Percentiles rank a stretch among this genome's conserved stretches.
These are phyloP conservation scores for Xiphophorus couchianus DNA, from an alignment of 2,113 vertebrate species.

Conservation along the genomic window DNA sequence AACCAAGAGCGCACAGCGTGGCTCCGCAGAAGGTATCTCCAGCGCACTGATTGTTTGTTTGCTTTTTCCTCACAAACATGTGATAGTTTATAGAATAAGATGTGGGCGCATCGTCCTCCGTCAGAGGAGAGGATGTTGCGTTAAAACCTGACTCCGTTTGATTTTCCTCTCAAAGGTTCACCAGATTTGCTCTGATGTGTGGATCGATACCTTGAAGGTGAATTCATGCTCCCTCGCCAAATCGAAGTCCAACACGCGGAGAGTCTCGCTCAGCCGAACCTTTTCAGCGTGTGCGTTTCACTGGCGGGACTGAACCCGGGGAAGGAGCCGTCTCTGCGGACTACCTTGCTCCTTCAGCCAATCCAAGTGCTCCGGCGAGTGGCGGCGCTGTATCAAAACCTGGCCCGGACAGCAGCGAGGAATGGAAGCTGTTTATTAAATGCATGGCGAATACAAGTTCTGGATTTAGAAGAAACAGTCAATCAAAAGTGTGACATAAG, in stretches of 20 bases:
- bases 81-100: constrained; percentile 47
- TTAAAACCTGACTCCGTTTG: constrained; percentile 51
- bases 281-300: constrained; percentile 56
- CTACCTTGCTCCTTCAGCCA: constrained; percentile 76
- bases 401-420: constrained; percentile 64
- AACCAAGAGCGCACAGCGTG: constrained; percentile 4
- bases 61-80: constrained; percentile 35
- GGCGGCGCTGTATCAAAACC: constrained; percentile 73
- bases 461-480: not conserved
- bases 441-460: not conserved
- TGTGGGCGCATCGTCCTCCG: constrained; percentile 54
- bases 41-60: constrained; percentile 31
- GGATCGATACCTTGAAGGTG: constrained; percentile 49
- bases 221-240: constrained; percentile 61
- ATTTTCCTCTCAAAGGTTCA: constrained; percentile 32
- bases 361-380: constrained; percentile 71
- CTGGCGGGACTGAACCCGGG: constrained; percentile 65
- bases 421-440: constrained; percentile 53
- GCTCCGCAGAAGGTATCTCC: constrained; percentile 43
- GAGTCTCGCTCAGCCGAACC: constrained; percentile 39
- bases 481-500: not conserved
- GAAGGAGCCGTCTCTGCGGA: constrained; percentile 70
- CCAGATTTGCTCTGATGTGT: constrained; percentile 35
- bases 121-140: constrained; percentile 35
- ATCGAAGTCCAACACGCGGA: constrained; percentile 42